phyloP scores from a whole-genome alignment of 2,888 invertebrate genomes.

The Erannis defoliaria region DNA sequence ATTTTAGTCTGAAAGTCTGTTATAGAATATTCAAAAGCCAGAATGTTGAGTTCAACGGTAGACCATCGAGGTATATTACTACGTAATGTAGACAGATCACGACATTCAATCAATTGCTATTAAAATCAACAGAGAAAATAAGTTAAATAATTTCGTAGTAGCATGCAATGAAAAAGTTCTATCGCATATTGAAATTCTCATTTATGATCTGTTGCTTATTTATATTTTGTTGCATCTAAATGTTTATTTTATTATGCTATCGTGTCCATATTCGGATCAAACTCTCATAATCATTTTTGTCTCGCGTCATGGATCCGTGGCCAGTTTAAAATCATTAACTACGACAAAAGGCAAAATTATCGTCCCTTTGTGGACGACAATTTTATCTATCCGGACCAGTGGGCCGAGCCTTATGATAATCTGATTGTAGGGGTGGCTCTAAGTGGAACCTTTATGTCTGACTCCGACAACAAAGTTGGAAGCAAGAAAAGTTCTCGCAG shows the following conservation, averaged over 20 bases:
- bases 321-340: slow-evolving; percentile 70
- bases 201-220: not conserved
- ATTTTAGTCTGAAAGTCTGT: no score
- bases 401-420: slow-evolving; percentile 75
- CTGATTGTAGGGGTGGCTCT: slow-evolving; percentile 63
- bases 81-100: not conserved
- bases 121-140: not conserved
- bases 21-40: no score
- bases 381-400: slow-evolving; percentile 79
- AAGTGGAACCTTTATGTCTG: slow-evolving; percentile 42
- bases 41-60: no score
- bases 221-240: no score
- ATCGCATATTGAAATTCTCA: not conserved
- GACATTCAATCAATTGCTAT: not conserved
- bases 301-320: slow-evolving; percentile 56
- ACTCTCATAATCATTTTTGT: slow-evolving; percentile 42
- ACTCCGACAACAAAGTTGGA: slow-evolving; percentile 34
- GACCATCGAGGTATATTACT: no score
- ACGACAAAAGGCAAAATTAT: slow-evolving; percentile 59
- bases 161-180: not conserved
- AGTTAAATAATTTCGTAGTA: not conserved
- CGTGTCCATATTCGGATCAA: no score
- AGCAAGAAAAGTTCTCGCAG: slow-evolving; percentile 26
- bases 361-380: slow-evolving; percentile 74
- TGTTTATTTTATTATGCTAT: no score